Evolutionary conservation across 2,888 invertebrate genomes (phyloP).

Genomic region (Coleophora deauratella): DNA sequence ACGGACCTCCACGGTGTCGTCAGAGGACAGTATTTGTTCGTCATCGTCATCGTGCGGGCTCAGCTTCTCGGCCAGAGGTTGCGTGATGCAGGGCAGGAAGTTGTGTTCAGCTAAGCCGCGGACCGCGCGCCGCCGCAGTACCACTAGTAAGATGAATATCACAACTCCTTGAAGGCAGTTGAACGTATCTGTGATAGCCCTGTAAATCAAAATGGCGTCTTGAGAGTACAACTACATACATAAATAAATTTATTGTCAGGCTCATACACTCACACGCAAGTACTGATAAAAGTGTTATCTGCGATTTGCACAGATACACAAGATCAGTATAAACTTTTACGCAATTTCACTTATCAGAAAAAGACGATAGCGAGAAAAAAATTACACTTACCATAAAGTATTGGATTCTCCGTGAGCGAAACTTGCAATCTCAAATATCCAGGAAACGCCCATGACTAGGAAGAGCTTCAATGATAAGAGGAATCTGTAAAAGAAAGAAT

Average conservation of each 20-base stretch:
- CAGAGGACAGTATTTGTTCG: conserved; percentile 48
- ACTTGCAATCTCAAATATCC: conserved; percentile 79
- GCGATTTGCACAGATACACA: neutral
- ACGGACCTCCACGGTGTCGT: conserved; percentile 62
- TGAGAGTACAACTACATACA: no score
- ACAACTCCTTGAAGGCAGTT: conserved; percentile 78
- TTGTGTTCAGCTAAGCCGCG: conserved; percentile 61
- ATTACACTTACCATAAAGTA: conserved; percentile 49
- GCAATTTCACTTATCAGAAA: no score
- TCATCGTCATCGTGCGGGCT: conserved; percentile 58
- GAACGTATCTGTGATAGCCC: conserved; percentile 76
- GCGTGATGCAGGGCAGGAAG: conserved; percentile 39
- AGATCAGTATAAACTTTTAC: no score
- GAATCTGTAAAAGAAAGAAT: conserved; percentile 65
- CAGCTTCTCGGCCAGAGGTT: conserved; percentile 46
- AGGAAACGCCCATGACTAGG: conserved; percentile 80
- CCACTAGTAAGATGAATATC: conserved; percentile 76
- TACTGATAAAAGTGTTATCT: neutral
- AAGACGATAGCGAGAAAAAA: no score
- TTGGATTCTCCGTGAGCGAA: conserved; percentile 58
- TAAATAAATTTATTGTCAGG: no score
- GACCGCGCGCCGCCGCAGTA: conserved; percentile 71
- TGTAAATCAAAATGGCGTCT: conserved; percentile 26
- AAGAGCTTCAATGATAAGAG: conserved; percentile 77
- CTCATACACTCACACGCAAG: neutral